Conservation (phyloP, 1,140 invertebrate species). For the Coelopa frigida region DNA sequence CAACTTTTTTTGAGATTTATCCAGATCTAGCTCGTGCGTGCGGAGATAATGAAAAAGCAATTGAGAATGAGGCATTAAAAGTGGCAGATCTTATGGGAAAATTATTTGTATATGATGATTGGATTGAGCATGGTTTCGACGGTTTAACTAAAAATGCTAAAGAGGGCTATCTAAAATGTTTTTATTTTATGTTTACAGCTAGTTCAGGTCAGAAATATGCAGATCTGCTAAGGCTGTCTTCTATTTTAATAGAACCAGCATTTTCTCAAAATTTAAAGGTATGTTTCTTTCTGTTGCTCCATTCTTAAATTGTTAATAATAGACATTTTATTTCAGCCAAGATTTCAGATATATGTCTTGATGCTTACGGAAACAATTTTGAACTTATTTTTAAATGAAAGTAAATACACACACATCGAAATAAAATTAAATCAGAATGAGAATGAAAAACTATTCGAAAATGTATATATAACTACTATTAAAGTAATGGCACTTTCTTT, state of each 20-base stretch:
- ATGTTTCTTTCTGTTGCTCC: slow-evolving; percentile 18
- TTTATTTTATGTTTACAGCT: slow-evolving; percentile 53
- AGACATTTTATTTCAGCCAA: too few relatives aligned
- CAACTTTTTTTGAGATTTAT: slow-evolving; percentile 48
- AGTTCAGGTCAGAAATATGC: slow-evolving; percentile 53
- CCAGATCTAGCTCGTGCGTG: slow-evolving; percentile 48
- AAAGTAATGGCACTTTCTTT: slow-evolving; percentile 27
- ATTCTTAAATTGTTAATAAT: slow-evolving; percentile 25
- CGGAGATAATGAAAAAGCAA: slow-evolving; percentile 23
- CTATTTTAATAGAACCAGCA: slow-evolving; percentile 30
- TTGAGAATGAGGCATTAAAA: slow-evolving; percentile 28
- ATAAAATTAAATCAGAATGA: too few relatives aligned
- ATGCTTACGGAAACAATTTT: slow-evolving; percentile 22
- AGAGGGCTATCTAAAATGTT: slow-evolving; percentile 33
- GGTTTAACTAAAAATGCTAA: slow-evolving; percentile 29
- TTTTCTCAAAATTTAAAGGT: slow-evolving; percentile 41
- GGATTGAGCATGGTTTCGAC: slow-evolving; percentile 34
- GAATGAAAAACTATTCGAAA: slow-evolving; percentile 15
- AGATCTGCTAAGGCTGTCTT: slow-evolving; percentile 31
- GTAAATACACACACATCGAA: too few relatives aligned
- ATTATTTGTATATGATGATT: slow-evolving; percentile 27
- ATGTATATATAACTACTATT: slow-evolving; percentile 22
- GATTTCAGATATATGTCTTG: slow-evolving; percentile 11
- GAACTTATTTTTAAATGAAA: too few relatives aligned
- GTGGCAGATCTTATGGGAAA: slow-evolving; percentile 36